Evolutionary conservation across 2,113 vertebrate species (phyloP).

Genomic region (Bostrychus sinensis): DNA sequence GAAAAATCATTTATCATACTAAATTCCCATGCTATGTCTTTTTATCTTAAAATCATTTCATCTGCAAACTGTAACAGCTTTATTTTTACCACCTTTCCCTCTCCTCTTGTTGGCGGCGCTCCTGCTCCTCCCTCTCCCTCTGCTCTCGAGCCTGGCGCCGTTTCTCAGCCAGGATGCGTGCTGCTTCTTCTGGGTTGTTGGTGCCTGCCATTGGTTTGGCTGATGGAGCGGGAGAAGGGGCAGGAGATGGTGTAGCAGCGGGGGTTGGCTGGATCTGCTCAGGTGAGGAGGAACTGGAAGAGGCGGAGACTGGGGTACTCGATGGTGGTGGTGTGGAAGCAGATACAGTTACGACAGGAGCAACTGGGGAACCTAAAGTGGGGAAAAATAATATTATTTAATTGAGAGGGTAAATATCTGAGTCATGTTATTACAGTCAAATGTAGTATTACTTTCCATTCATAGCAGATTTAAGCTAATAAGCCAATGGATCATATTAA

Average conservation of each 20-base stretch:
- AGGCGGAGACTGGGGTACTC: constrained; percentile 36
- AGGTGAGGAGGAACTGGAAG: constrained; percentile 21
- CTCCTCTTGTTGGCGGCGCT: constrained; percentile 87
- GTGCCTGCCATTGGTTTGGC: constrained; percentile 89
- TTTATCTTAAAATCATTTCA: constrained; percentile 2
- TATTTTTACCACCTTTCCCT: constrained; percentile 84
- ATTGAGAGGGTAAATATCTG: no score
- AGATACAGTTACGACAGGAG: constrained; percentile 51
- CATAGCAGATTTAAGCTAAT: no score
- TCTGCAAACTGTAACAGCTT: background rate
- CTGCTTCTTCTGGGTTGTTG: constrained; percentile 89
- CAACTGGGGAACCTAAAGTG: constrained; percentile 57
- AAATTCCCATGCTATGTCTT: constrained; percentile 2
- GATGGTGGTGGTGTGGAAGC: constrained; percentile 36
- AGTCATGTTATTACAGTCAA: no score
- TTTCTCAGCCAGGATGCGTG: constrained; percentile 89
- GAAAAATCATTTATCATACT: no score
- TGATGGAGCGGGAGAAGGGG: constrained; percentile 59
- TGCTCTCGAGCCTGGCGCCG: constrained; percentile 92
- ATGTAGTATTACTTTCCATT: no score
- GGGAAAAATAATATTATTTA: background rate
- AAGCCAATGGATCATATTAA: no score
- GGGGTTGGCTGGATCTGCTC: constrained; percentile 28
- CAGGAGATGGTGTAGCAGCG: constrained; percentile 35
- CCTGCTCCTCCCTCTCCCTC: constrained; percentile 89